phyloP scores from a whole-genome alignment of 2,888 invertebrate species.

The Idaea aversata region DNA sequence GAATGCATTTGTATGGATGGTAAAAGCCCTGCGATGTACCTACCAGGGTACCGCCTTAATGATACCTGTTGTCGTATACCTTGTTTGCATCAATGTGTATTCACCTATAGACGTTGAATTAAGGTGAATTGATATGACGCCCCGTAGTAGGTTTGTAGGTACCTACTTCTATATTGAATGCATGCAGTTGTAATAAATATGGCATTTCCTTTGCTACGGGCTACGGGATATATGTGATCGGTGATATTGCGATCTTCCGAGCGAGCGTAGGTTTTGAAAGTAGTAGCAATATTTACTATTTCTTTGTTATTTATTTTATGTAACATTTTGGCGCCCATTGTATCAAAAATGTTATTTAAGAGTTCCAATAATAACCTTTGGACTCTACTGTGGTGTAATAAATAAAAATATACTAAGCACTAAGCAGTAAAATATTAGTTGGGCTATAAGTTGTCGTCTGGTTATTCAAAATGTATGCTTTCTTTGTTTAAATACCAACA shows the following conservation, averaged over 20 bases:
- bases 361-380: too few species aligned
- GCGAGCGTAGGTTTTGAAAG: constrained; percentile 4
- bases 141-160: background rate
- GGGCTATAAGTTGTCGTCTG: too few species aligned
- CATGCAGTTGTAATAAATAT: background rate
- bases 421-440: too few species aligned
- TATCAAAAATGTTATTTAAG: too few species aligned
- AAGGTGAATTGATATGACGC: background rate
- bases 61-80: constrained; percentile 6
- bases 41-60: constrained; percentile 1
- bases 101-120: constrained; percentile 1
- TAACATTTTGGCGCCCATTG: background rate
- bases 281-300: constrained; percentile 1
- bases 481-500: too few species aligned
- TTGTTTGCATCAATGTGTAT: constrained; percentile 9
- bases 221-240: background rate
- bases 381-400: too few species aligned
- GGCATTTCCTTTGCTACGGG: background rate
- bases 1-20: background rate
- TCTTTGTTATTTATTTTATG: background rate
- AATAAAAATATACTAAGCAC: too few species aligned
- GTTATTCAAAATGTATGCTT: too few species aligned
- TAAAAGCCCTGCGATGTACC: too few species aligned
- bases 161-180: background rate
- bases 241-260: background rate